Evolutionary conservation across 2,113 vertebrate genomes (phyloP), one percentile per base, ranked within the genome.

Genomic region (Abramis brama): DNA sequence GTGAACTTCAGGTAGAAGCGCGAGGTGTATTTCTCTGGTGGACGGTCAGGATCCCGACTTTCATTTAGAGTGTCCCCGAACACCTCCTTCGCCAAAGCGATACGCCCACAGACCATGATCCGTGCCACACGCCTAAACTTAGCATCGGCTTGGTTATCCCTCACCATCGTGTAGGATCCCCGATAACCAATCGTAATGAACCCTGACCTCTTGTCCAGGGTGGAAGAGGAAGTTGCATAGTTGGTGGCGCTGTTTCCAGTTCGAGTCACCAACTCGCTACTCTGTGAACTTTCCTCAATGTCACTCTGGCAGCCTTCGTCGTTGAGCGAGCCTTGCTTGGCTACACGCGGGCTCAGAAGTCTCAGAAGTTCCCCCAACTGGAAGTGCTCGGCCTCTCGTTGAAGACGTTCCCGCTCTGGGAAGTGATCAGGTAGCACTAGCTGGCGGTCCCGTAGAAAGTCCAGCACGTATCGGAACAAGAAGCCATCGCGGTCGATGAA

Each of bases 1-100:
- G 96, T 96, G 92, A 97, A 97, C 88, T 97, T 97, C 94, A 97
- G 94, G 94, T 97, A 97, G 92, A 97, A 97, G 86, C 96, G 96
- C n/a, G 96, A 96, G 2, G 96, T 97, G 93, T 97, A 97, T 91
- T 96, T 96, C 91, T 97, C 96, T 0, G 96, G 96, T 0, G 96
- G 96, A 0, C 96, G 94, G 88, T 96, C 96, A 0, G 96, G 96
- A 90, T 97, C 96, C 33, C 96, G 94, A 91, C 96, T 97, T 91
- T 97, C 96, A 45, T 97, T 97, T 78, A 97, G 94, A 43, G 95
- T 96, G 85, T 97, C 96, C 0, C 96, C 96, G 66, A 97, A 97
- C 71, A 97, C 96, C 91, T 97, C 96, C 89, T 97, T 96, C 85
- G 96, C 96, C 91, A 97, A 89, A 15, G 96, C 95, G 79, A 97